These are phyloP conservation scores for Mycteria americana DNA, from an alignment of 2,797 vertebrate species.

Conservation along the genomic window DNA sequence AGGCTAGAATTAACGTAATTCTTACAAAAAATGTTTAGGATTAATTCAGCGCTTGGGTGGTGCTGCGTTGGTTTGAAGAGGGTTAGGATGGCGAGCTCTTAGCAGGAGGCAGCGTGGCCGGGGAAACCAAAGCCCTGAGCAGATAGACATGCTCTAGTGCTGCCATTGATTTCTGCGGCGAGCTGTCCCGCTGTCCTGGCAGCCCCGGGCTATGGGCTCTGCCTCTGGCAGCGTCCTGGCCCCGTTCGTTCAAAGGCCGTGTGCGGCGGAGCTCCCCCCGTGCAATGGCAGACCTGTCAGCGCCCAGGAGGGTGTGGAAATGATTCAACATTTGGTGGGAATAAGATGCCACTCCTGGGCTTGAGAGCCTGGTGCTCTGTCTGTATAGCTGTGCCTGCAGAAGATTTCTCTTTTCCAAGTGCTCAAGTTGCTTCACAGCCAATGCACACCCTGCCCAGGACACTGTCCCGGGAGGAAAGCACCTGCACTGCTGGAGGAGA, in stretches of 20 bases:
- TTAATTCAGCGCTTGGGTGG: not conserved
- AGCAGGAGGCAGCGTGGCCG: accelerated
- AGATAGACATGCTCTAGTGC: not conserved
- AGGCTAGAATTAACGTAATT: not conserved
- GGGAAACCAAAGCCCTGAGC: not conserved
- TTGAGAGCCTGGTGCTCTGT: not conserved
- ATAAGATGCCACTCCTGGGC: not conserved
- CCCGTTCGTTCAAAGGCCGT: not conserved
- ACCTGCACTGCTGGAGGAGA: not conserved
- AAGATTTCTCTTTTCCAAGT: not conserved
- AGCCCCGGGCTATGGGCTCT: not conserved
- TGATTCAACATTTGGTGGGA: not conserved
- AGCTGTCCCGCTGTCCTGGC: not conserved
- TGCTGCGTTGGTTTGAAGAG: not conserved
- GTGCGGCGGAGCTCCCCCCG: not conserved
- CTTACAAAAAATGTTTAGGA: not conserved
- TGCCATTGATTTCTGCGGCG: not conserved
- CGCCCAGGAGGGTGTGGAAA: not conserved
- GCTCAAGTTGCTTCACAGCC: not conserved
- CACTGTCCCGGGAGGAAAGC: not conserved
- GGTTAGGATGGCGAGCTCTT: not conserved
- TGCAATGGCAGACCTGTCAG: not conserved
- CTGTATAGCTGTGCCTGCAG: not conserved
- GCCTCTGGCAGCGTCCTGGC: not conserved
- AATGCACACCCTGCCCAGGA: not conserved